Evolutionary conservation across 2,888 invertebrate genomes (phyloP).

Genomic region (Reticulitermes lucifugus): DNA sequence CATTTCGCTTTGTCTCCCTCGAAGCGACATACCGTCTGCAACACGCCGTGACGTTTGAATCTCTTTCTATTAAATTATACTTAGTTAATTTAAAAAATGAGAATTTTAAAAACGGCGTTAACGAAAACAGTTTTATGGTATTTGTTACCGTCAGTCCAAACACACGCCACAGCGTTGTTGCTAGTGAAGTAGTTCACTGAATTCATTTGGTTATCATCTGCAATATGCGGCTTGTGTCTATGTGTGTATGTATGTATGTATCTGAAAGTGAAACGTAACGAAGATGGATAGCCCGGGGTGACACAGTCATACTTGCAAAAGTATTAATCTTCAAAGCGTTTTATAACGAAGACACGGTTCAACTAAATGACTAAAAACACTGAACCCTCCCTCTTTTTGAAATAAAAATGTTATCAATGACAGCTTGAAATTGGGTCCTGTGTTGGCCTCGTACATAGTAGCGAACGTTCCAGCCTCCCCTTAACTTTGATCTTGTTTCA

Average conservation of each 20-base stretch:
- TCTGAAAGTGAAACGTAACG: not conserved
- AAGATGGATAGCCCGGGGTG: not conserved
- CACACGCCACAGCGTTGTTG: not conserved
- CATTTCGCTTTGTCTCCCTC: too few relatives aligned
- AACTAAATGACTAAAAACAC: not conserved
- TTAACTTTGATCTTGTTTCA: slow-evolving; percentile 48
- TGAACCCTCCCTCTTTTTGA: too few relatives aligned
- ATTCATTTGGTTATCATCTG: not conserved
- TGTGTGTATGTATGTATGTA: not conserved
- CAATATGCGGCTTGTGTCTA: not conserved
- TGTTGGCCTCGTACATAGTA: not conserved
- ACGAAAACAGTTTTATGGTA: too few relatives aligned
- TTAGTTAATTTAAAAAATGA: too few relatives aligned
- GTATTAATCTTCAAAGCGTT: slow-evolving; percentile 10
- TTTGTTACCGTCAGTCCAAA: too few relatives aligned
- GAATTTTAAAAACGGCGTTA: too few relatives aligned
- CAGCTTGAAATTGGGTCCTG: not conserved
- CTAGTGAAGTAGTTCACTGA: not conserved
- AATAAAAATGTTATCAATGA: not conserved
- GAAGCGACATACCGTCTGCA: too few relatives aligned
- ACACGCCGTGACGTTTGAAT: too few relatives aligned
- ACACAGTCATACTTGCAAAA: not conserved
- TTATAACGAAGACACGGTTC: slow-evolving; percentile 7
- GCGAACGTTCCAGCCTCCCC: not conserved
- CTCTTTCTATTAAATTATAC: too few relatives aligned